Percentiles rank a stretch among this genome's conserved stretches.
phyloP scores from a whole-genome alignment of 1,140 invertebrate genomes.

The Heliothis subflexa region DNA sequence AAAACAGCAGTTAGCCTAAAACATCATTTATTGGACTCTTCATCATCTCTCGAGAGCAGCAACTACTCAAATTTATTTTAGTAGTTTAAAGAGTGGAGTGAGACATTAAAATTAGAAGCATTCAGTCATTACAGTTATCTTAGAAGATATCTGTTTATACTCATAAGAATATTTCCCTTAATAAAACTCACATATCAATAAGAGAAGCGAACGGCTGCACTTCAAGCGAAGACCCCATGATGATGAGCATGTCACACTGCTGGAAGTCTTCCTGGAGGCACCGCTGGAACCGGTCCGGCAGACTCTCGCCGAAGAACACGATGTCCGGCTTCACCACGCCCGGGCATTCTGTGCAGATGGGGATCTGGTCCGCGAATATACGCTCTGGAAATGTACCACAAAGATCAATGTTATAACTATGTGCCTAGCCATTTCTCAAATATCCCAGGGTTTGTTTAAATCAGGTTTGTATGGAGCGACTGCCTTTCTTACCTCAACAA shows the following conservation, averaged over 20 bases:
- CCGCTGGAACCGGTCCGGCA: constrained; percentile 92
- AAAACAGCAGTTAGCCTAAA: too few species aligned
- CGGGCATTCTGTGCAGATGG: constrained; percentile 90
- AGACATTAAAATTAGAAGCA: too few species aligned
- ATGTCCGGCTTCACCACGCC: constrained; percentile 97
- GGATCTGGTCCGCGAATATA: constrained; percentile 91
- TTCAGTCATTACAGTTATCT: background rate
- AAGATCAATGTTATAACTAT: too few species aligned
- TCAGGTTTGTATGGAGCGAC: too few species aligned
- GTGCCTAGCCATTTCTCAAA: too few species aligned
- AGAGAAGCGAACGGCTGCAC: constrained; percentile 98
- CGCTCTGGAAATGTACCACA: constrained; percentile 86
- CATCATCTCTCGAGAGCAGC: too few species aligned
- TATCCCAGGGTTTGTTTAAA: too few species aligned
- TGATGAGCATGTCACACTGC: constrained; percentile 96
- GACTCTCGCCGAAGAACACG: constrained; percentile 96
- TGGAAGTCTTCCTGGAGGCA: constrained; percentile 91
- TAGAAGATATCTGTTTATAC: background rate
- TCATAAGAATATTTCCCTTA: too few species aligned
- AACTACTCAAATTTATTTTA: too few species aligned
- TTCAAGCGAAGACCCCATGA: constrained; percentile 97
- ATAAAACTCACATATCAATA: constrained; percentile 89
- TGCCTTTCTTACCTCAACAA: too few species aligned
- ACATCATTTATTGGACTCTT: too few species aligned
- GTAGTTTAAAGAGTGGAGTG: too few species aligned